phyloP scores from a whole-genome alignment of 2,888 invertebrate genomes.

The Hypomecis atomaria region DNA sequence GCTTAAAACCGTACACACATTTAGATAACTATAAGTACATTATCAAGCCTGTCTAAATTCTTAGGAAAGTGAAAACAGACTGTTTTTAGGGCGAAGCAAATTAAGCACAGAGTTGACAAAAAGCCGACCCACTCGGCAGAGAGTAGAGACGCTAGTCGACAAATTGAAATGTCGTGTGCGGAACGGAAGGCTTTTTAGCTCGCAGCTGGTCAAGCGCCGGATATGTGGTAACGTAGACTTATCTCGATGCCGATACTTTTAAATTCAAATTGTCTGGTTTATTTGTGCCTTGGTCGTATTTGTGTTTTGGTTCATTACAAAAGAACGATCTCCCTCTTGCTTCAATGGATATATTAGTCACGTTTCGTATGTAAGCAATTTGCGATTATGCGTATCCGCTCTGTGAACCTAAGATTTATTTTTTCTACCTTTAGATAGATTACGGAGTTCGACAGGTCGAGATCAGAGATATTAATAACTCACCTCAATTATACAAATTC shows the following conservation, averaged over 20 bases:
- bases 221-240: conserved; percentile 66
- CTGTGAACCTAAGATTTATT: conserved; percentile 22
- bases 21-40: conserved; percentile 20
- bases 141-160: conserved; percentile 54
- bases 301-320: conserved; percentile 12
- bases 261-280: conserved; percentile 5
- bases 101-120: conserved; percentile 77
- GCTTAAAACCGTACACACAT: conserved; percentile 21
- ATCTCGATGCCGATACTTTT: conserved; percentile 53
- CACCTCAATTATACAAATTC: conserved; percentile 43
- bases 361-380: conserved; percentile 54
- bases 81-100: conserved; percentile 66
- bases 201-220: conserved; percentile 73
- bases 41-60: conserved; percentile 29
- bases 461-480: conserved; percentile 31
- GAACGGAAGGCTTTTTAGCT: conserved; percentile 76
- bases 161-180: conserved; percentile 77
- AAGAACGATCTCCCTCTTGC: conserved; percentile 46
- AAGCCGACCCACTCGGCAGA: conserved; percentile 52
- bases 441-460: conserved; percentile 16
- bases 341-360: conserved; percentile 52
- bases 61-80: conserved; percentile 52
- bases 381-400: conserved; percentile 30
- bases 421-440: conserved; percentile 1
- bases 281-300: conserved; percentile 3